These are phyloP conservation scores for Nomada fabriciana DNA, from an alignment of 2,888 invertebrate genomes.

Conservation along the genomic window DNA sequence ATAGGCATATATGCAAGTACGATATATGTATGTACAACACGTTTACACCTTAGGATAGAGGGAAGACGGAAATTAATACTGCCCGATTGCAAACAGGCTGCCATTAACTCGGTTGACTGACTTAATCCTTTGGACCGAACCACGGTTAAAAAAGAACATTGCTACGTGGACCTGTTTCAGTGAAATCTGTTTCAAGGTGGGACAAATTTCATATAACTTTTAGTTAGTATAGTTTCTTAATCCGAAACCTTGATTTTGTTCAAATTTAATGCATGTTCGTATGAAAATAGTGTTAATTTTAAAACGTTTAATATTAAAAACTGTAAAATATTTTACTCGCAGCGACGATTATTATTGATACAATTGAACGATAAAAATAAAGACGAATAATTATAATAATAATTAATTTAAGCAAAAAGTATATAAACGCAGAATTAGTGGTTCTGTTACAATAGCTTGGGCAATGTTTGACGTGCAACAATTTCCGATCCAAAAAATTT, in stretches of 20 bases:
- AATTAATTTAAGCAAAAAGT: too few relatives aligned
- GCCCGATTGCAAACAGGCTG: constrained; percentile 52
- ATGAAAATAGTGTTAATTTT: too few relatives aligned
- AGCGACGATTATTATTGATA: neutral
- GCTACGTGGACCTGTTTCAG: neutral
- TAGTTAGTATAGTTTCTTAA: neutral
- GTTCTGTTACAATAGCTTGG: too few relatives aligned
- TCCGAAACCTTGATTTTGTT: too few relatives aligned
- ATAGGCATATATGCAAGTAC: constrained; percentile 14
- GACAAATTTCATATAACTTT: neutral
- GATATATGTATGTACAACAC: constrained; percentile 12
- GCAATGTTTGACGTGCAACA: neutral
- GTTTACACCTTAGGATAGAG: constrained; percentile 45
- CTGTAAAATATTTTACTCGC: neutral
- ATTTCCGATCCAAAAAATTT: neutral
- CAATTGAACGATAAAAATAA: too few relatives aligned
- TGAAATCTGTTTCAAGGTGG: constrained; percentile 3
- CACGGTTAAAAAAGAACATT: neutral
- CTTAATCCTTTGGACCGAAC: constrained; percentile 28
- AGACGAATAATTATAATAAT: too few relatives aligned
- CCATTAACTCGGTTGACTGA: constrained; percentile 26
- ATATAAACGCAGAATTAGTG: too few relatives aligned
- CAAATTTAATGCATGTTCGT: too few relatives aligned
- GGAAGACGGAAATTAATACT: constrained; percentile 75
- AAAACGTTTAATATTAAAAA: neutral